phyloP scores from a whole-genome alignment of 2,888 invertebrate species.

The Alentia gelatinosa region DNA sequence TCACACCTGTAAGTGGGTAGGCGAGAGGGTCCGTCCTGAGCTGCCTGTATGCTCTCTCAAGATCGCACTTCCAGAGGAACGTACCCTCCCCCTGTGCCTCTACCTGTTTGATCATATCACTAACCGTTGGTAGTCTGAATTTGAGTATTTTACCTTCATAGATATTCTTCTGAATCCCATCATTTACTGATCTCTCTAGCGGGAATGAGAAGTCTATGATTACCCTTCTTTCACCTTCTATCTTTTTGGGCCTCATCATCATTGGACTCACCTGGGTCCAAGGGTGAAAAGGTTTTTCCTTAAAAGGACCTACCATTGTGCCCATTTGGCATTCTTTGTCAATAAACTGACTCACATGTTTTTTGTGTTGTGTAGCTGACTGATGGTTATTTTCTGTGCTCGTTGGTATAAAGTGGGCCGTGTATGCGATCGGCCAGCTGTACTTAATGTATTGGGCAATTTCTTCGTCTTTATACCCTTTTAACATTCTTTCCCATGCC shows the following conservation, averaged over 20 bases:
- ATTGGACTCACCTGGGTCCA: background rate
- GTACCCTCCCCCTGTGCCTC: background rate
- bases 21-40: background rate
- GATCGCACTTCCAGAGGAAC: background rate
- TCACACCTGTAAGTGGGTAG: background rate
- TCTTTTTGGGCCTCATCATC: background rate
- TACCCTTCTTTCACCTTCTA: background rate
- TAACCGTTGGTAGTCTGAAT: background rate
- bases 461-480: background rate
- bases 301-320: background rate
- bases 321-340: background rate
- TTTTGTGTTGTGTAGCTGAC: background rate
- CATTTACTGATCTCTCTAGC: background rate
- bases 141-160: background rate
- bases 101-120: background rate
- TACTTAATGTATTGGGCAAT: background rate
- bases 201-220: background rate
- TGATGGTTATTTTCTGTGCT: background rate
- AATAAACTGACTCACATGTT: background rate
- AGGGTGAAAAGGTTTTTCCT: background rate
- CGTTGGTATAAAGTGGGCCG: background rate
- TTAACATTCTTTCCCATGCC: background rate
- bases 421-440: background rate
- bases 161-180: background rate
- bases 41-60: background rate